Base-by-base conservation (phyloP, 2,113 vertebrate genomes). In the Cyanocitta stelleri region DNA sequence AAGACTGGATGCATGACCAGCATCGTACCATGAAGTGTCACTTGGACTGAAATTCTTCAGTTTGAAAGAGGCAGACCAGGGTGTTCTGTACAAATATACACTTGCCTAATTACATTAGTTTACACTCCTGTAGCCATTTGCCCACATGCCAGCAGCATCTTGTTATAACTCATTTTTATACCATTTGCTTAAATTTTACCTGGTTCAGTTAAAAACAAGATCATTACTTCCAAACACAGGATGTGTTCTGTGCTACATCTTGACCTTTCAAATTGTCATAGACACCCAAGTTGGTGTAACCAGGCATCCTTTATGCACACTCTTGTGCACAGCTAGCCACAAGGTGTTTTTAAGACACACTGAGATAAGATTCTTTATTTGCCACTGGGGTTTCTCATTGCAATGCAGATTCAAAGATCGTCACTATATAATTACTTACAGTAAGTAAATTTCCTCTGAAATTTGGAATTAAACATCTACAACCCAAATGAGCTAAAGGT, bases 61-160 rank as follows among this genome's bases (percentile, higher is more conserved):
- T 69, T 89, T 77, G 72, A 26, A 90, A 86, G 55, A 35, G 68
- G 89, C 69, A 87, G 77, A 71, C 39, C 35, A 88, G 56, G 37
- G 41, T 81, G 68, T 73, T 93, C 58, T 79, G 71, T 73, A 90
- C 66, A 94, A 92, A 86, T 66, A 74, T 26, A 92, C 85, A 89
- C 61, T 86, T 72, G 68, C 44, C 73, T 90, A 78, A 93, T 69
- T 89, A 91, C 84, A 68, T n/a, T 48, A 67, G 41, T 71, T 94
- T 90, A 84, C 59, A 46, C 33, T 68, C 51, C 48, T 48, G 39
- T 54, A 83, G 69, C 51, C 64, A 85, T 68, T 78, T 84, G 23
- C 54, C 61, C 66, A 52, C 33, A 6, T 69, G 30, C 29, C 67
- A 90, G 63, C 19, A 91, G 56, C 39, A 26, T 82, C 84, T 68